Conservation (phyloP, 2,888 invertebrate species). For the Serripes groenlandicus region DNA sequence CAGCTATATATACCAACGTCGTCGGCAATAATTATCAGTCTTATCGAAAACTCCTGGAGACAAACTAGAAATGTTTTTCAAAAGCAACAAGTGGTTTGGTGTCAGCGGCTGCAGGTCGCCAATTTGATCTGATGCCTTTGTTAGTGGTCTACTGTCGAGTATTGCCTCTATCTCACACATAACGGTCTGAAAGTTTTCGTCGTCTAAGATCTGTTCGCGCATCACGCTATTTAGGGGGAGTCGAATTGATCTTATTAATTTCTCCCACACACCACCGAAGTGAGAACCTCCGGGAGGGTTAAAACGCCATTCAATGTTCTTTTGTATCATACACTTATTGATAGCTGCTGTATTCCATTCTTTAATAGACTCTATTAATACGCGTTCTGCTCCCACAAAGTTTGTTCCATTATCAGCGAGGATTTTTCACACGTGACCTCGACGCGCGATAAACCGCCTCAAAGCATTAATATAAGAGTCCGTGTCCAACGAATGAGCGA, state of each 20-base stretch:
- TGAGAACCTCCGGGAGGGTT: constrained; percentile 53
- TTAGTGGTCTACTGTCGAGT: constrained; percentile 59
- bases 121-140: constrained; percentile 35
- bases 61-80: constrained; percentile 14
- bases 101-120: constrained; percentile 51
- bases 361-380: constrained; percentile 18
- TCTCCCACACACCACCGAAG: constrained; percentile 46
- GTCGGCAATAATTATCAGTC: constrained; percentile 35
- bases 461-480: constrained; percentile 47
- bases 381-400: constrained; percentile 54
- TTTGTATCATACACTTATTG: constrained; percentile 15
- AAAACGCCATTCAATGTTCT: constrained; percentile 48
- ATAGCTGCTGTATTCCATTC: constrained; percentile 3
- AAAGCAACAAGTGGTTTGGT: constrained; percentile 41
- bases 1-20: constrained; percentile 45
- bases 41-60: constrained; percentile 44
- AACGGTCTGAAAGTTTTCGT: constrained; percentile 39
- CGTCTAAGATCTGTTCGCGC: constrained; percentile 46
- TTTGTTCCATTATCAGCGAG: constrained; percentile 59
- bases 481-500: constrained; percentile 50
- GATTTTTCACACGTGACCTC: constrained; percentile 46
- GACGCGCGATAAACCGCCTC: constrained; percentile 46
- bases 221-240: constrained; percentile 21
- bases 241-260: constrained; percentile 27
- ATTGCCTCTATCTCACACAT: constrained; percentile 41